Conservation (phyloP, 2,113 vertebrate species). For the Dicaeum eximium region DNA sequence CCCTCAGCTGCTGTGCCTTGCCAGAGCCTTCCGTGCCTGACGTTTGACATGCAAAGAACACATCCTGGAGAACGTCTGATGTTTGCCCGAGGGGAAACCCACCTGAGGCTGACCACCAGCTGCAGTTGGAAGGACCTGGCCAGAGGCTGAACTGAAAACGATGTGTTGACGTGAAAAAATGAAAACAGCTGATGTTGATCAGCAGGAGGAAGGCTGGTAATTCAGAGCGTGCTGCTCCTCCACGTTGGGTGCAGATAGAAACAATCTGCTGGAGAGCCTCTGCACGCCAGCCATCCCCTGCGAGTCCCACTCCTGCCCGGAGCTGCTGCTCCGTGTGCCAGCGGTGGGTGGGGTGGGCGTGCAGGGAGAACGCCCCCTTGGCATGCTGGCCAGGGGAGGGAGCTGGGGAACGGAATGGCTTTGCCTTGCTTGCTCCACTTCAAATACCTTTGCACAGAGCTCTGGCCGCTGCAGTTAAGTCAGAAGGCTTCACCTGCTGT, state of each 20-base stretch:
- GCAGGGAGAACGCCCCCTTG: conserved; percentile 42
- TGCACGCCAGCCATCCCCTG: rapidly evolving
- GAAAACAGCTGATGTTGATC: background rate
- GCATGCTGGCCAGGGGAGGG: background rate
- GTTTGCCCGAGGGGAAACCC: rapidly evolving
- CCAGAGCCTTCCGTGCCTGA: background rate
- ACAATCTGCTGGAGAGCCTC: background rate
- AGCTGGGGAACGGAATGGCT: background rate
- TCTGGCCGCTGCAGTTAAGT: background rate
- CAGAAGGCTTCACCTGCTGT: background rate
- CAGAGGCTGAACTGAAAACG: rapidly evolving
- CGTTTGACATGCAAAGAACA: background rate
- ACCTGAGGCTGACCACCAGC: background rate
- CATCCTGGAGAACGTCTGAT: background rate
- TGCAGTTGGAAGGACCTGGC: rapidly evolving
- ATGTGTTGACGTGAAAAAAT: background rate
- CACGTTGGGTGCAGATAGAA: background rate
- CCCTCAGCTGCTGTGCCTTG: background rate
- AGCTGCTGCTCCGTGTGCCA: background rate
- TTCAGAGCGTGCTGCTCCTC: background rate
- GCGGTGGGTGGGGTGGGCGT: background rate
- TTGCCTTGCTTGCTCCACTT: background rate
- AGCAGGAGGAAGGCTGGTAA: background rate
- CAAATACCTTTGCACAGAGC: conserved; percentile 40
- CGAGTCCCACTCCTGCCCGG: background rate